Conservation (phyloP, 1,140 invertebrate species). For the Trichoplusia ni region DNA sequence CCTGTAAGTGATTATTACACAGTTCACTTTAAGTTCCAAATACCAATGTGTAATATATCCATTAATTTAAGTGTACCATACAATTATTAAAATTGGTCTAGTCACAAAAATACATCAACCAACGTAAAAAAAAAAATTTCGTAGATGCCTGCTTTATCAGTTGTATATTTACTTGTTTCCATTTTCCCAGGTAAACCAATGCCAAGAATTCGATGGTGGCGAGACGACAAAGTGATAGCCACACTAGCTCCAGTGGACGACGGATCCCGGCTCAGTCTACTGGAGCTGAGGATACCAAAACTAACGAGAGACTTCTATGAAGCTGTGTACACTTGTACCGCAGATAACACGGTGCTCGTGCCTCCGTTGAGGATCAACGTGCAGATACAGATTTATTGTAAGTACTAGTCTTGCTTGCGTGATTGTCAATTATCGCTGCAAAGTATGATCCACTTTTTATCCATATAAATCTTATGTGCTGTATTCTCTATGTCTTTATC, state of each 20-base stretch:
- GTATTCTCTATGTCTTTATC: too few relatives aligned
- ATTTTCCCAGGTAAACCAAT: slow-evolving; percentile 86
- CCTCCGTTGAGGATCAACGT: slow-evolving; percentile 86
- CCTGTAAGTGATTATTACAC: too few relatives aligned
- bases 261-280: slow-evolving; percentile 55
- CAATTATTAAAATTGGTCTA: too few relatives aligned
- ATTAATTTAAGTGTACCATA: too few relatives aligned
- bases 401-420: slow-evolving; percentile 70
- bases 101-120: too few relatives aligned
- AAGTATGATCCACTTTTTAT: too few relatives aligned
- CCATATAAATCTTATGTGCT: too few relatives aligned
- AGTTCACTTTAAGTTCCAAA: too few relatives aligned
- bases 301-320: slow-evolving; percentile 87
- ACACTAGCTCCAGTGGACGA: slow-evolving; percentile 65
- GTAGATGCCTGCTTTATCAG: neutral
- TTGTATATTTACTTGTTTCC: too few relatives aligned
- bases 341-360: slow-evolving; percentile 88
- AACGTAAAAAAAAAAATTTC: neutral
- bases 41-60: too few relatives aligned
- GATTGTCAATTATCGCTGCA: too few relatives aligned
- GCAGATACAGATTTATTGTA: slow-evolving; percentile 88
- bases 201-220: slow-evolving; percentile 90
- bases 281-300: slow-evolving; percentile 68
- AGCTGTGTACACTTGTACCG: slow-evolving; percentile 92
- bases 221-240: slow-evolving; percentile 85